Percentiles rank a stretch among this genome's conserved stretches.
These are phyloP conservation scores for Tinamus guttatus DNA, from an alignment of 2,113 vertebrate species.

Conservation along the genomic window DNA sequence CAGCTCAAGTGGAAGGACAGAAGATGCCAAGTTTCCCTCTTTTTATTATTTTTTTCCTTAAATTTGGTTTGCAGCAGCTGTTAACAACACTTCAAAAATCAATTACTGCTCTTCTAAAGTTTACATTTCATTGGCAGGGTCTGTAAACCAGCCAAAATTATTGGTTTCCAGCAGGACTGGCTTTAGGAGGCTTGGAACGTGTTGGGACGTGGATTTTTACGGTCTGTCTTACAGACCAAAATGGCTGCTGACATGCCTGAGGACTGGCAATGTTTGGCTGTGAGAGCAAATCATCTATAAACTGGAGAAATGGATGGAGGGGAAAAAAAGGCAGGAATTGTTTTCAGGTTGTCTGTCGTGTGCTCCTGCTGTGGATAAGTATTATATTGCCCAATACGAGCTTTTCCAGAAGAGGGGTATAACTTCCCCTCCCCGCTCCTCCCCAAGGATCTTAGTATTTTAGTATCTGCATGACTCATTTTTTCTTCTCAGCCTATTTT, in stretches of 20 bases:
- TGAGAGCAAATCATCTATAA: not conserved
- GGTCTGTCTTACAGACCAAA: not conserved
- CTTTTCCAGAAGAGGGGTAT: not conserved
- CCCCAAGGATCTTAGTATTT: not conserved
- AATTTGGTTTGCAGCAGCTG: not conserved
- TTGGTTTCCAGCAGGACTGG: not conserved
- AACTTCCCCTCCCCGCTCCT: no score
- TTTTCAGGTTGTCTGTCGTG: not conserved
- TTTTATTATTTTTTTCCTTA: not conserved
- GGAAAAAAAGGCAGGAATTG: rapidly evolving
- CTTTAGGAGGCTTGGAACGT: not conserved
- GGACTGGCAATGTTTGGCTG: not conserved
- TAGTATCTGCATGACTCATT: not conserved
- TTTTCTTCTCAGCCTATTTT: not conserved
- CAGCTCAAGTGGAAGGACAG: not conserved
- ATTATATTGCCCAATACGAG: not conserved
- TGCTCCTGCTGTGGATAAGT: not conserved
- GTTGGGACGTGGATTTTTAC: not conserved
- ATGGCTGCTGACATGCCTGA: not conserved
- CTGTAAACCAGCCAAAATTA: not conserved
- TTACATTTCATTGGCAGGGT: not conserved
- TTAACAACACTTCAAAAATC: not conserved
- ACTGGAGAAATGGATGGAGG: not conserved
- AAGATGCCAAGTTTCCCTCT: not conserved
- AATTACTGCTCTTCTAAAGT: not conserved